These are phyloP conservation scores for Urocolius indicus DNA, from an alignment of 2,113 vertebrate species.

Conservation along the genomic window DNA sequence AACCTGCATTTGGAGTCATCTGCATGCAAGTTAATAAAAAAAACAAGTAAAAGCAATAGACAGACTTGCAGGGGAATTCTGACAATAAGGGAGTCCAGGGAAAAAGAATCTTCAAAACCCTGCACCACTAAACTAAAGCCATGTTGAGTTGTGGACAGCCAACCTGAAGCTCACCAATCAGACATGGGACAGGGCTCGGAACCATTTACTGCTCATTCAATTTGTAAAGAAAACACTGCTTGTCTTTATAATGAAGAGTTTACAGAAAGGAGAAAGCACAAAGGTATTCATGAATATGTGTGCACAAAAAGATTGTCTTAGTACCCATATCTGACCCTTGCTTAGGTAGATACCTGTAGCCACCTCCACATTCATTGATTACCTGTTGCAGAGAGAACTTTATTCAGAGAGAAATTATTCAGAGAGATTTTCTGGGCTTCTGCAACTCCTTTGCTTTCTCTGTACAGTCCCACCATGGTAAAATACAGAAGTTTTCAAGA, in stretches of 20 bases:
- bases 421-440: not conserved
- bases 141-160: not conserved
- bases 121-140: not conserved
- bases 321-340: not conserved
- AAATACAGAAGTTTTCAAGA: not conserved
- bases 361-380: not conserved
- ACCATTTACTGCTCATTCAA: not conserved
- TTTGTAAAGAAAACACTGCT: not conserved
- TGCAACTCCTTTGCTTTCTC: not conserved
- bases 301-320: not conserved
- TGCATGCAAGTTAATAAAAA: not conserved
- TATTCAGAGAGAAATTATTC: not conserved
- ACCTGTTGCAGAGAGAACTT: too few species aligned
- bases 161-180: not conserved
- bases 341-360: not conserved
- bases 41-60: not conserved
- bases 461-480: not conserved
- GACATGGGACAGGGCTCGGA: not conserved
- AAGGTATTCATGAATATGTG: not conserved
- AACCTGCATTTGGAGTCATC: not conserved
- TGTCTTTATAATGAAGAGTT: not conserved
- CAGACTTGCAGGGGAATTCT: not conserved
- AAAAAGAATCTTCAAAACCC: not conserved
- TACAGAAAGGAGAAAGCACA: not conserved
- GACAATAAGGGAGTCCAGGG: not conserved